phyloP scores from a whole-genome alignment of 92 coral and sea anemone genomes.

The Epizoanthus stellaris region DNA sequence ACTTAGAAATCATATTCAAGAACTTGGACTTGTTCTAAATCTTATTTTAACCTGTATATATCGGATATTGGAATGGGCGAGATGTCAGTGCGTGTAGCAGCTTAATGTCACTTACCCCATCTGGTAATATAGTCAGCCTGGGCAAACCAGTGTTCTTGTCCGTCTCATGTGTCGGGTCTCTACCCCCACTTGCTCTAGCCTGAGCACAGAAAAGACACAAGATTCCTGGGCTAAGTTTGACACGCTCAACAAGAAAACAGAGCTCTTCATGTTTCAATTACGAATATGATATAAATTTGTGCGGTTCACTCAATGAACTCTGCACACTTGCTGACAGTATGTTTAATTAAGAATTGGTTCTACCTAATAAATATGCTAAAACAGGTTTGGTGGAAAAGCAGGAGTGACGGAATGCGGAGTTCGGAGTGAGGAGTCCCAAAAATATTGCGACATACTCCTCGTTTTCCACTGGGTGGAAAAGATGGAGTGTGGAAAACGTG shows the following conservation, averaged over 20 bases:
- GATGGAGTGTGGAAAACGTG: too few relatives aligned
- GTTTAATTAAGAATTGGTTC: background rate
- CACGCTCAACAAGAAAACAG: background rate
- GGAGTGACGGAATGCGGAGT: too few relatives aligned
- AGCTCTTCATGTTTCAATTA: background rate
- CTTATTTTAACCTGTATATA: too few relatives aligned
- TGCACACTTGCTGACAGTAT: constrained; percentile 4
- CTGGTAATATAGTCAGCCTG: constrained; percentile 30
- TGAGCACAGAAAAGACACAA: background rate
- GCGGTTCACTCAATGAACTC: background rate
- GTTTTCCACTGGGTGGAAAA: too few relatives aligned
- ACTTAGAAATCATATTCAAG: too few relatives aligned
- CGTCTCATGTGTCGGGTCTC: constrained; percentile 22
- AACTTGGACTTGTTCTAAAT: too few relatives aligned
- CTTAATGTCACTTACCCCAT: constrained; percentile 30
- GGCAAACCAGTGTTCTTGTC: constrained; percentile 30
- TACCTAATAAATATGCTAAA: constrained; percentile 19
- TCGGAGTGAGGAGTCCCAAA: too few relatives aligned
- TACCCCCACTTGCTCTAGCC: constrained; percentile 21
- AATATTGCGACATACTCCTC: too few relatives aligned
- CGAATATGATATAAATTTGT: background rate
- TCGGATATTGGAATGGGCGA: too few relatives aligned
- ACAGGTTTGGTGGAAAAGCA: too few relatives aligned
- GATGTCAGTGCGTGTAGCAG: background rate
- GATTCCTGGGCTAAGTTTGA: background rate